Base-by-base conservation (phyloP, 2,888 invertebrate genomes). In the Drosophila helvetica region DNA sequence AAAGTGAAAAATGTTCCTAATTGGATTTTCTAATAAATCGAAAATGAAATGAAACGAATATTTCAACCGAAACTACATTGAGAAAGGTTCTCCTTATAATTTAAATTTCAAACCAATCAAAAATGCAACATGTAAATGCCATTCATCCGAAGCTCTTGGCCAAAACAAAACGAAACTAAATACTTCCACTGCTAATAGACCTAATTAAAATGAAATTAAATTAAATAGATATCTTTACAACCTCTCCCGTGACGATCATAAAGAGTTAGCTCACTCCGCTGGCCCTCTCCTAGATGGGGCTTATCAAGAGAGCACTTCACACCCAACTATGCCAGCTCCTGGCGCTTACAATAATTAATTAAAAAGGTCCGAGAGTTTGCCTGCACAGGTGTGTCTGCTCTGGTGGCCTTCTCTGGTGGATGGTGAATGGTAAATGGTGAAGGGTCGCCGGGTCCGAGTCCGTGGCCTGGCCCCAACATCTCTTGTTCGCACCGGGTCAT, bases 281-380 rank as follows among this genome's bases (percentile, higher is more conserved):
- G 15, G 15, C 38, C 38, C 7, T 3, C 1, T 15, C n/a, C 43
- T 66, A 25, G 54, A 48, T 19, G 33, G 42, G 12, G 43, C 48
- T 67, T 55, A 50, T 65, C 64, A 38, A 18, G n/a, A 65, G 65
- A 53, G 46, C 22, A 52, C 38, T 42, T 53, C 33, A 22, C 56
- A 25, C 38, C 38, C 38, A 38, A 38, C 38, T 38, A 6, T 38
- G 38, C 19, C 38, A 47, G 47, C 48, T 66, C 48, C 4, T 33
- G 48, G 25, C 56, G 45, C 38, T 51, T 68, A 15, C 48, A 48
- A 15, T 15, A 66, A 66, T 66, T 66, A 67, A 66, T 67, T 66
- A 43, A 66, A 66, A 66, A 18, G 48, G 42, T 42, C 47, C 48
- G 33, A 48, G 19, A 48, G 55, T 66, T 48, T 48, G 48, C 67